Base-by-base conservation (phyloP, 1,140 invertebrate genomes). In the Brachionus plicatilis region DNA sequence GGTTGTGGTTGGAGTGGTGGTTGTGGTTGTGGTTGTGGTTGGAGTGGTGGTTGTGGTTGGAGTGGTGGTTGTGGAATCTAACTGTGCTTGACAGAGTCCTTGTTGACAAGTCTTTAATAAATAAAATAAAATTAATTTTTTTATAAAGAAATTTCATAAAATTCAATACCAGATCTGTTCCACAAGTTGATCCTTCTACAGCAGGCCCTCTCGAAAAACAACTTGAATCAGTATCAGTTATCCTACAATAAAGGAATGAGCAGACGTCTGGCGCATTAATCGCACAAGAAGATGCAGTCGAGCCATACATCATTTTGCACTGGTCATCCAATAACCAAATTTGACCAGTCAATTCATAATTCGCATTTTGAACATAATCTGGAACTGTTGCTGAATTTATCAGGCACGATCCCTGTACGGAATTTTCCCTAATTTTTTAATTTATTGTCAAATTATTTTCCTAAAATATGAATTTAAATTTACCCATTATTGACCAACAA, bases 401-500 rank as follows among this genome's bases (percentile, higher is more conserved):
- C 27, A 68, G n/a, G 33, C 66, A 68, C 41, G 66, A 68, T 33
- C 11, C 27, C 11, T 68, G 27, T 14, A 2, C 3, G 0, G 27
- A 33, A 33, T 29, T 68, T 24, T 33, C 27, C 12, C 66, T 68
- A 7, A 37, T 37, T 37, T 37, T 37, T 37, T 37, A 6, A 37
- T 37, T 37, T 0, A 7, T 29, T 29, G 7, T 37, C 33, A 68
- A 14, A n/a, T 0, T 41, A 37, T 37, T 12, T 29, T 68, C 12
- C 14, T 68, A 33, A 68, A 68, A 7, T 33, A 33, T 68, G 9
- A 37, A 12, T 5, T n/a, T 3, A 68, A 68, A 4, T 3, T 33
- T 68, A 68, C 66, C 66, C 66, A 68, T 78, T 78, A 78, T 78
- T 47, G 4, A 47, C 50, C 29, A 78, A 37, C 3, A 78, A 33